Conservation (phyloP, 2,113 vertebrate species). For the Lamprotornis superbus region DNA sequence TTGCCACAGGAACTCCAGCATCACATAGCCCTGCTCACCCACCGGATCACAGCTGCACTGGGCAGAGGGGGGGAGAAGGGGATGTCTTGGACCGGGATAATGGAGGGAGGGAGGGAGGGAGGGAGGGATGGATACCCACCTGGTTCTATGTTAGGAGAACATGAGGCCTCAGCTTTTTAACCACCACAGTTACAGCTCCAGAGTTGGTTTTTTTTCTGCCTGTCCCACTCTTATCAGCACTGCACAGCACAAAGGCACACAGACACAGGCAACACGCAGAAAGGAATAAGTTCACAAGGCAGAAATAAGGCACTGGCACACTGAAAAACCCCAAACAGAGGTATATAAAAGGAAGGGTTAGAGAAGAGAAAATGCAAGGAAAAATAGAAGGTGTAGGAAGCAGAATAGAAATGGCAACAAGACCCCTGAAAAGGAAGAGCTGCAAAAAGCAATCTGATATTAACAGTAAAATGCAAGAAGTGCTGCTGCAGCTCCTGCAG, state of each 20-base stretch:
- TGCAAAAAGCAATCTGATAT: neutral
- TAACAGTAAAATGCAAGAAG: neutral
- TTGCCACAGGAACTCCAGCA: neutral
- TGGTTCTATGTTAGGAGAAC: neutral
- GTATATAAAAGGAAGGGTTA: neutral
- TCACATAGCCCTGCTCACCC: neutral
- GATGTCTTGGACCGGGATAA: neutral
- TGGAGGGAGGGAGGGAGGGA: neutral
- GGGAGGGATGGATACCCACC: neutral
- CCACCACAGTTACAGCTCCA: neutral
- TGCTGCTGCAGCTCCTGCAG: neutral
- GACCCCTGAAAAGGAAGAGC: neutral
- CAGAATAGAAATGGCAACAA: neutral
- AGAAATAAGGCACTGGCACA: neutral
- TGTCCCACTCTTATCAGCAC: neutral
- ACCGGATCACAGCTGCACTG: neutral
- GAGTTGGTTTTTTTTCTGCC: rapidly evolving
- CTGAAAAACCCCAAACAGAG: neutral
- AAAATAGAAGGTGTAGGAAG: neutral
- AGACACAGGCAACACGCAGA: neutral
- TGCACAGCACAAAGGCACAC: neutral
- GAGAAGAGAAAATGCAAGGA: neutral
- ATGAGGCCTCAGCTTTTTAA: neutral
- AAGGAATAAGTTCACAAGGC: neutral
- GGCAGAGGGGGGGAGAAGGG: neutral